Conservation (phyloP, 2,113 vertebrate species). For the Carassius auratus region DNA sequence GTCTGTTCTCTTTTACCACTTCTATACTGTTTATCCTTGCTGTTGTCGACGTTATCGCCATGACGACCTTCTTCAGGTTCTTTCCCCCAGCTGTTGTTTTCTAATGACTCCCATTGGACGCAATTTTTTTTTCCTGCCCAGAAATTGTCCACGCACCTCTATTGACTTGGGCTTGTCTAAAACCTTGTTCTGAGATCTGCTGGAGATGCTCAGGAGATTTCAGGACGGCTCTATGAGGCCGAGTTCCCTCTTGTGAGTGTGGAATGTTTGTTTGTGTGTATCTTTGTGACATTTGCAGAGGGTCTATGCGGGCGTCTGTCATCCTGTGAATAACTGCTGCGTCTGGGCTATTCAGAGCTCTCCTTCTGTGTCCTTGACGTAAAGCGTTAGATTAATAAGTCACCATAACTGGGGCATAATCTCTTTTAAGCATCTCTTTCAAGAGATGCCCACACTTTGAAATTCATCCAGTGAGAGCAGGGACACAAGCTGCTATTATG, state of each 20-base stretch:
- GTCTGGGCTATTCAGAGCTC: constrained; percentile 1
- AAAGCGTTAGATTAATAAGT: not conserved
- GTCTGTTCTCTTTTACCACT: not conserved
- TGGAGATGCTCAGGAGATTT: not conserved
- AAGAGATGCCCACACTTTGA: constrained; percentile 3
- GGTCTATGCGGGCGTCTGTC: not conserved
- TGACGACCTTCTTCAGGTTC: constrained; percentile 1
- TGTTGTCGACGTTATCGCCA: not conserved
- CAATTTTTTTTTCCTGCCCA: not conserved
- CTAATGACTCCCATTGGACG: not conserved
- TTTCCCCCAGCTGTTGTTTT: constrained; percentile 6
- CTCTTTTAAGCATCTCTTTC: not conserved
- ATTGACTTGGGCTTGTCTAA: not conserved
- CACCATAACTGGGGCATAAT: constrained; percentile 11
- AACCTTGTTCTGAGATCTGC: not conserved
- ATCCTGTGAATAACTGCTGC: constrained; percentile 16
- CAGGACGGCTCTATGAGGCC: not conserved
- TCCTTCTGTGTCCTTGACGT: constrained; percentile 24
- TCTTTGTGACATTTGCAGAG: not conserved
- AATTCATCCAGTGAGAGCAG: not conserved
- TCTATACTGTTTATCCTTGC: not conserved
- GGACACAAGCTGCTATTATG: not conserved
- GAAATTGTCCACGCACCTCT: not conserved
- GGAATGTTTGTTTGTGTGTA: not conserved
- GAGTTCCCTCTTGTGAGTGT: not conserved